Conservation (phyloP, 2,113 vertebrate species). For the Gobio gobio region DNA sequence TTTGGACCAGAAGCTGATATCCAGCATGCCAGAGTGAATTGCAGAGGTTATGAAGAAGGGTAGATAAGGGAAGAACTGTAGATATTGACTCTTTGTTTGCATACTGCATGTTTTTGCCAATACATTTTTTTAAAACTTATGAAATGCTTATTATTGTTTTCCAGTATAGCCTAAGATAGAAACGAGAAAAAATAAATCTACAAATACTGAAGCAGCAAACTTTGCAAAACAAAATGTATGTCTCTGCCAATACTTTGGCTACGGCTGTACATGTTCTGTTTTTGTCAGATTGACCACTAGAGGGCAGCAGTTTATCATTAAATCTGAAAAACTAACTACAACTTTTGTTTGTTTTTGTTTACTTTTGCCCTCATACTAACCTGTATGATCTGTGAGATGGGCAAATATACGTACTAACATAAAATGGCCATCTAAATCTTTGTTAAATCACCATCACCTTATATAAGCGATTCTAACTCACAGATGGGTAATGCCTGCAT, state of each 20-base stretch:
- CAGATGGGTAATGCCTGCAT: not conserved
- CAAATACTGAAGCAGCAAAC: too few relatives aligned
- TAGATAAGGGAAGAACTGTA: not conserved
- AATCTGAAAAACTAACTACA: not conserved
- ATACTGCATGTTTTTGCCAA: too few relatives aligned
- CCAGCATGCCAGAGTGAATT: not conserved
- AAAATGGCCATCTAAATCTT: not conserved
- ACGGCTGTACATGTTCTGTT: too few relatives aligned
- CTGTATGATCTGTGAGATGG: not conserved
- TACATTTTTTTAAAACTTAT: too few relatives aligned
- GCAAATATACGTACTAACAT: not conserved
- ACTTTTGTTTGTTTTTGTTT: not conserved
- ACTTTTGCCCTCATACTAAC: not conserved
- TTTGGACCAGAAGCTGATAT: not conserved
- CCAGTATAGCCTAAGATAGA: too few relatives aligned
- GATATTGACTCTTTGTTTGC: too few relatives aligned
- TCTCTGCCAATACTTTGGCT: too few relatives aligned
- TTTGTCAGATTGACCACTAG: conserved; percentile 17
- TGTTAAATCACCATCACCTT: not conserved
- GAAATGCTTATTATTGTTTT: too few relatives aligned
- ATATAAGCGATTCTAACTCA: not conserved
- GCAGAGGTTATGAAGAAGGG: not conserved
- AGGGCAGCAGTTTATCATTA: conserved; percentile 16
- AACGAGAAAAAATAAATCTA: too few relatives aligned
- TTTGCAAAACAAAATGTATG: too few relatives aligned